Percentiles rank a stretch among this genome's conserved stretches.
These are phyloP conservation scores for Cacatua alba DNA, from an alignment of 2,113 vertebrate species.

Conservation along the genomic window DNA sequence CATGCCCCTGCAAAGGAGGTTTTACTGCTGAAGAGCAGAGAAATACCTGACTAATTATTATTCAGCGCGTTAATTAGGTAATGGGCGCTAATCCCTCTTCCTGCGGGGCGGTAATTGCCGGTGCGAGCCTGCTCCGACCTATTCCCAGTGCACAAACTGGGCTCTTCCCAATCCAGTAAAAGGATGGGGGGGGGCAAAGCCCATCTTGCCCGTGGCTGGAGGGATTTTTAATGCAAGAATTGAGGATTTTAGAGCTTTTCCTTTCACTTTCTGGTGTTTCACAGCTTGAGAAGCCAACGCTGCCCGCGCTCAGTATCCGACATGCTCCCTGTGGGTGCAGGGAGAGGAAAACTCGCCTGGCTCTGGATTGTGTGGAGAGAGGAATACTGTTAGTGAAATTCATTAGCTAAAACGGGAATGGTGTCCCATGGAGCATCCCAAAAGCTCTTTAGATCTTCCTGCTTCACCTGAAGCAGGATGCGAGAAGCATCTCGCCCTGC, in stretches of 20 bases:
- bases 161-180: background rate
- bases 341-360: background rate
- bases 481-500: accelerated
- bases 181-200: too few relatives aligned
- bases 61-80: slow-evolving; percentile 26
- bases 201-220: too few relatives aligned
- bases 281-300: background rate
- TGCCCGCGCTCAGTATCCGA: accelerated
- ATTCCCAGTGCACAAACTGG: background rate
- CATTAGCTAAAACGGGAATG: background rate
- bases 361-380: background rate
- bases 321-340: accelerated
- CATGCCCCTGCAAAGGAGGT: slow-evolving; percentile 29
- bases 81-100: slow-evolving; percentile 13
- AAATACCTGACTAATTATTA: slow-evolving; percentile 52
- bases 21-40: slow-evolving; percentile 4
- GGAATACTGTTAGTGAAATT: accelerated
- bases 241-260: background rate
- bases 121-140: background rate
- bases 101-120: background rate
- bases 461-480: accelerated
- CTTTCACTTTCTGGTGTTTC: background rate
- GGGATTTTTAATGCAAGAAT: background rate
- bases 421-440: accelerated
- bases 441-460: background rate